A percentile compares a stretch with the other conserved stretches of the same genome.
Conservation (phyloP, 1,140 invertebrate species). For the Hyles euphorbiae region DNA sequence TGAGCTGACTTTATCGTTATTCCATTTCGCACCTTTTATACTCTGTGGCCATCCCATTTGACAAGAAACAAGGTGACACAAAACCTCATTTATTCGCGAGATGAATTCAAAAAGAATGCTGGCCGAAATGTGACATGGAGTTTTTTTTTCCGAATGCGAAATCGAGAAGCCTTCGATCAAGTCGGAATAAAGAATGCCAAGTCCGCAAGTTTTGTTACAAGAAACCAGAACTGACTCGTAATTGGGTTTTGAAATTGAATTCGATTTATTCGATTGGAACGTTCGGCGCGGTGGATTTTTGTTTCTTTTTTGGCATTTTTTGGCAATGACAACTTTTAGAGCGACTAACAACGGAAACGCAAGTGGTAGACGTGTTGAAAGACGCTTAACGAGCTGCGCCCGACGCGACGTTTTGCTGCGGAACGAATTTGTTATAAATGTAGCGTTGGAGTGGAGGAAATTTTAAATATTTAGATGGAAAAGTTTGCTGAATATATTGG, state of each 20-base stretch:
- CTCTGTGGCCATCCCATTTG: no score
- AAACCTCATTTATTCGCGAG: conserved; percentile 6
- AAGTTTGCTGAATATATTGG: background rate
- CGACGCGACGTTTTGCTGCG: background rate
- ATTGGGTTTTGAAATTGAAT: conserved; percentile 8
- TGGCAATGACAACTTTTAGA: no score
- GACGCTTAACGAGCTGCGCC: no score
- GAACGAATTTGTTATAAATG: background rate
- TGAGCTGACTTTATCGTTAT: no score
- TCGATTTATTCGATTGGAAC: conserved; percentile 9
- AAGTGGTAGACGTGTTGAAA: background rate
- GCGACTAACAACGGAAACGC: background rate
- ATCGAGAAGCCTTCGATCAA: conserved; percentile 30
- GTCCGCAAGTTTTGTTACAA: conserved; percentile 11
- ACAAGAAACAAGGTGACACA: conserved; percentile 7
- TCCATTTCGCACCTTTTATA: no score
- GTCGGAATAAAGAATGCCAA: conserved; percentile 21
- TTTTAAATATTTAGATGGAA: background rate
- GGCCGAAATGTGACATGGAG: conserved; percentile 20
- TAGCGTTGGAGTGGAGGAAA: background rate
- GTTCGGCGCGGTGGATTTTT: conserved; percentile 4
- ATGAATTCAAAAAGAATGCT: conserved; percentile 7
- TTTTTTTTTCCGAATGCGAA: conserved; percentile 15
- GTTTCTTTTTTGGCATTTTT: background rate
- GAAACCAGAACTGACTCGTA: conserved; percentile 7